Evolutionary conservation across 92 coral and sea anemone genomes (phyloP), one percentile per base, ranked within the genome.

Genomic region (Porites cylindrica): DNA sequence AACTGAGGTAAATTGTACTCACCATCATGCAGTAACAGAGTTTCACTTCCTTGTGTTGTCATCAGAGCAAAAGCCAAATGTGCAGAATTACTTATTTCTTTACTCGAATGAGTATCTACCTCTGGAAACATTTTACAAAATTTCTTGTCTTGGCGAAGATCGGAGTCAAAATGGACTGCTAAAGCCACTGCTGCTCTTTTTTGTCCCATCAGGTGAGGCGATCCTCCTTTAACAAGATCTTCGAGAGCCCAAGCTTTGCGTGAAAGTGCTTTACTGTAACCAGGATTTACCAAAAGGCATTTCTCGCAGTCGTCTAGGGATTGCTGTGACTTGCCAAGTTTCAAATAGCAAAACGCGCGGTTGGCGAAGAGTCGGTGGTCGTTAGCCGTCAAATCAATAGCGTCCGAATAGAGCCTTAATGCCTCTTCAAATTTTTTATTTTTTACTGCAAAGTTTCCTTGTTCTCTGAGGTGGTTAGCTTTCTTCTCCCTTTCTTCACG

Each of bases 201-300:
- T 72, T 88, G 91, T 18, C 88, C 83, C 17, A 65, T 3, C 0
- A 87, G 80, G 8, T 84, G 62, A 10, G 7, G 3, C 32, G 76
- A 32, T 68, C 92, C 88, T n/a, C 84, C 59, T 29, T 61, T 54
- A 18, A 91, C 88, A 84, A 93, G 89, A 3, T 81, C 84, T 53
- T 32, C 68, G 59, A 94, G 92, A 58, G 98, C 94, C 98, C 96
- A 94, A 12, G 98, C 96, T 51, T 94, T 94, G 4, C 96, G 89
- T 81, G 7, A 75, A 76, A 94, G 67, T 0, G 98, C 98, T 81
- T 94, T 94, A 61, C 70, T 71, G 87, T 83, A 86, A 19, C 26
- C 4, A 29, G 89, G 79, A 18, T 89, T 74, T 29, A 90, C 58
- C 54, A 75, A 81, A 54, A 94, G 85, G 54, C 98, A 94, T 5